Evolutionary conservation across 1,140 invertebrate species (phyloP).

Genomic region (Zaprionus gabonicus): DNA sequence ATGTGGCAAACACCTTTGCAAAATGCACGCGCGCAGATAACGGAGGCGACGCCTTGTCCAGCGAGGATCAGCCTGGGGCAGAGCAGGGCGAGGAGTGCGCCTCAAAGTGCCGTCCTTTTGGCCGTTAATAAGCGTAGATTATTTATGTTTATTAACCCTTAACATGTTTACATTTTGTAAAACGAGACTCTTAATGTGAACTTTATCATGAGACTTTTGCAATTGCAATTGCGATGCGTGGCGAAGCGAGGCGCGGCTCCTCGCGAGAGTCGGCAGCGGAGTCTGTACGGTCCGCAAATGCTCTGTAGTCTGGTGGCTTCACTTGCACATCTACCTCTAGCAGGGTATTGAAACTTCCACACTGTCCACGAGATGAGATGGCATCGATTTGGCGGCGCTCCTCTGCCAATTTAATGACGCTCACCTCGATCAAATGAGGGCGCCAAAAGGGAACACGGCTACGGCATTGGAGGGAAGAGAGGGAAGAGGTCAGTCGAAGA

Average conservation of each 20-base stretch:
- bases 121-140: conserved; percentile 83
- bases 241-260: conserved; percentile 22
- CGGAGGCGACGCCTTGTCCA: conserved; percentile 37
- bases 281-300: neutral
- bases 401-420: conserved; percentile 77
- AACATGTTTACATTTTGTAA: conserved; percentile 85
- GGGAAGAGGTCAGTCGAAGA: neutral
- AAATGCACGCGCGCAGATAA: conserved; percentile 77
- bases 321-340: conserved; percentile 22
- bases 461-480: neutral
- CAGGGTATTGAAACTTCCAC: conserved; percentile 44
- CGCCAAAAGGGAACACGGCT: conserved; percentile 10
- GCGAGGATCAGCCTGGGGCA: neutral
- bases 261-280: neutral
- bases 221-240: conserved; percentile 53
- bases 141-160: conserved; percentile 84
- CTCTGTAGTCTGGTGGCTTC: conserved; percentile 9
- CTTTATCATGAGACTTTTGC: conserved; percentile 75
- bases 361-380: conserved; percentile 32
- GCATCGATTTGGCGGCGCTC: conserved; percentile 73
- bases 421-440: conserved; percentile 10
- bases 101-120: conserved; percentile 51
- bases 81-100: neutral
- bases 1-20: conserved; percentile 80
- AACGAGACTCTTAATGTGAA: conserved; percentile 84